Evolutionary conservation across 2,888 invertebrate genomes (phyloP), one percentile per base, ranked within the genome.

Genomic region (Acanthococcus lagerstroemiae): DNA sequence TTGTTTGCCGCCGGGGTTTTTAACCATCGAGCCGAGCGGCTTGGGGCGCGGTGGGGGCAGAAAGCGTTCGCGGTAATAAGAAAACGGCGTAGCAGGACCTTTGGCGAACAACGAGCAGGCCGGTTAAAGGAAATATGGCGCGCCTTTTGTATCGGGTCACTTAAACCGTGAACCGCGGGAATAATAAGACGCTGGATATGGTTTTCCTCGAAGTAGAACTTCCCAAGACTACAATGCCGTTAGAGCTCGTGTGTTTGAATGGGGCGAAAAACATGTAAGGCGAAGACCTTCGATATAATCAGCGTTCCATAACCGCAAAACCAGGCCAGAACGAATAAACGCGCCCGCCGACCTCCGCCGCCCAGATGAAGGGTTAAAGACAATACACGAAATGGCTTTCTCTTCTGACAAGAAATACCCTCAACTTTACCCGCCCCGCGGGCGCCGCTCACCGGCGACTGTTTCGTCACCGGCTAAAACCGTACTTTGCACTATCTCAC

Each of bases 381-480:
- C 65, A 65, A 65, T 65, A 65, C 65, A 65, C 65, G 65, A 65
- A 65, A 65, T 55, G 65, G 65, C 65, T 65, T 65, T 65, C 55
- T 65, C 44, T 25, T 44, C 61, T 61, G 61, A 61, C 61, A 50
- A 61, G 61, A 61, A 61, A 61, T 50, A 27, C 61, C 30, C 61
- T 61, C 46, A 50, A 61, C 26, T 46, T 61, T 52, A 27, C 50
- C 21, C 61, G 7, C 17, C 27, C 61, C 30, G 48, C 50, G 27
- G 44, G 22, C 57, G 24, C 44, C 24, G 24, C 56, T n/a, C n/a
- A n/a, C n/a, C n/a, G n/a, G n/a, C n/a, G n/a, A n/a, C n/a, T n/a
- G n/a, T n/a, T n/a, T n/a, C 37, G n/a, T 15, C 37, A 37, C 1
- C 37, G 37, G 37, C n/a, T 37, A 37, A 44, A 57, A 44, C 44